Conservation (phyloP, 2,888 invertebrate species). For the Polia nebulosa region DNA sequence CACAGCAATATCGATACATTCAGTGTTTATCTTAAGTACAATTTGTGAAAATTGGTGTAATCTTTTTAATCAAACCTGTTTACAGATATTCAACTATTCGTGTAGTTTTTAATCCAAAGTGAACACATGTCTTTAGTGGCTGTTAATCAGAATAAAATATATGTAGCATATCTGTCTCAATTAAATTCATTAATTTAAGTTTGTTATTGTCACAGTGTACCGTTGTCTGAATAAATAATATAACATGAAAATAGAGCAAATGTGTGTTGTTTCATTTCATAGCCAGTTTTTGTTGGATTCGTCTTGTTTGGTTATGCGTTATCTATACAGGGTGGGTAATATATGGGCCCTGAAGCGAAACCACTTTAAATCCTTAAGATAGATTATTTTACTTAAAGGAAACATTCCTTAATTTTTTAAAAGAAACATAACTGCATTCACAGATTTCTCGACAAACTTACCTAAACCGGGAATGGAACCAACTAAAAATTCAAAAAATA, state of each 20-base stretch:
- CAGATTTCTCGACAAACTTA: no score
- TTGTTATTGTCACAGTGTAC: slow-evolving; percentile 91
- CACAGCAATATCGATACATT: slow-evolving; percentile 61
- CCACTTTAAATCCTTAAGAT: no score
- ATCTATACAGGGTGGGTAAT: not conserved
- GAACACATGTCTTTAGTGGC: slow-evolving; percentile 76
- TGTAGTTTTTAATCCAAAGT: slow-evolving; percentile 77
- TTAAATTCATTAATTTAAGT: slow-evolving; percentile 87
- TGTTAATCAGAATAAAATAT: slow-evolving; percentile 77
- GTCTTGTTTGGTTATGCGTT: not conserved
- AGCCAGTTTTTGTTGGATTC: slow-evolving; percentile 9
- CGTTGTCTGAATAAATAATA: slow-evolving; percentile 91
- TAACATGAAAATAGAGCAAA: slow-evolving; percentile 89
- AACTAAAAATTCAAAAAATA: no score
- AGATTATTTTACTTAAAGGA: no score
- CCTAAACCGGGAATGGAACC: no score
- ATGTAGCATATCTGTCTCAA: slow-evolving; percentile 83
- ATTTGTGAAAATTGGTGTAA: slow-evolving; percentile 72
- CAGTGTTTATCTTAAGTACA: slow-evolving; percentile 74
- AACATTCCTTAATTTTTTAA: no score
- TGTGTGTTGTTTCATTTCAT: slow-evolving; percentile 83
- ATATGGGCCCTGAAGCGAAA: no score
- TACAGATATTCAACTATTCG: slow-evolving; percentile 65
- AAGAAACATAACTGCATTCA: no score
- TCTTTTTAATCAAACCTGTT: slow-evolving; percentile 63